Percentiles rank a stretch among this genome's conserved stretches.
Evolutionary conservation across 2,888 invertebrate species (phyloP).

Genomic region (Arenicola marina): DNA sequence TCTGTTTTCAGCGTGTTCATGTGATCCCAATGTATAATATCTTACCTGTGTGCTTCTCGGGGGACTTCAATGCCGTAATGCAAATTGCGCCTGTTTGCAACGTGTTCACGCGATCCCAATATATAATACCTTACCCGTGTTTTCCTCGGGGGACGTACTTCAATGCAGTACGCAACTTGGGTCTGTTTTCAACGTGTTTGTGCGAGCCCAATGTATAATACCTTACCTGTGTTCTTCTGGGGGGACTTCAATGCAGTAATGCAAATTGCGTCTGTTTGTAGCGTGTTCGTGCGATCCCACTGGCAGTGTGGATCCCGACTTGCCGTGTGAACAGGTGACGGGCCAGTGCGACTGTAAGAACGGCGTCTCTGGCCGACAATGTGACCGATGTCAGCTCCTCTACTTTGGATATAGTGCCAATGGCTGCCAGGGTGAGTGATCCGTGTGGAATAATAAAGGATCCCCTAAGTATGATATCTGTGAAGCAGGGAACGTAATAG

Average conservation of each 20-base stretch:
- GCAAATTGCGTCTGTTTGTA: no score
- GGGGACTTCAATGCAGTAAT: neutral
- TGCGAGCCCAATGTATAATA: slow-evolving; percentile 69
- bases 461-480: no score
- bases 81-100: no score
- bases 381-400: slow-evolving; percentile 42
- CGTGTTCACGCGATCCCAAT: slow-evolving; percentile 72
- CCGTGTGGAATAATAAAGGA: no score
- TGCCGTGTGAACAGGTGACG: slow-evolving; percentile 41
- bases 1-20: slow-evolving; percentile 63
- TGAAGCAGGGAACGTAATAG: no score
- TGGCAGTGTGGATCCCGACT: slow-evolving; percentile 55
- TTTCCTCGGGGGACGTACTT: neutral
- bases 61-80: neutral
- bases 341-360: slow-evolving; percentile 49
- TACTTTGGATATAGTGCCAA: slow-evolving; percentile 25
- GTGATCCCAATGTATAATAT: slow-evolving; percentile 75
- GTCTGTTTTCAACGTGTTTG: slow-evolving; percentile 62
- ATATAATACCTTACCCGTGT: no score
- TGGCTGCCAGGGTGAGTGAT: slow-evolving; percentile 37
- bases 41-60: neutral
- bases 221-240: neutral
- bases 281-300: slow-evolving; percentile 70
- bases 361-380: slow-evolving; percentile 45
- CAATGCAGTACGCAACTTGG: no score